phyloP scores from a whole-genome alignment of 2,888 invertebrate species.

The Lepidochrysops patricia region DNA sequence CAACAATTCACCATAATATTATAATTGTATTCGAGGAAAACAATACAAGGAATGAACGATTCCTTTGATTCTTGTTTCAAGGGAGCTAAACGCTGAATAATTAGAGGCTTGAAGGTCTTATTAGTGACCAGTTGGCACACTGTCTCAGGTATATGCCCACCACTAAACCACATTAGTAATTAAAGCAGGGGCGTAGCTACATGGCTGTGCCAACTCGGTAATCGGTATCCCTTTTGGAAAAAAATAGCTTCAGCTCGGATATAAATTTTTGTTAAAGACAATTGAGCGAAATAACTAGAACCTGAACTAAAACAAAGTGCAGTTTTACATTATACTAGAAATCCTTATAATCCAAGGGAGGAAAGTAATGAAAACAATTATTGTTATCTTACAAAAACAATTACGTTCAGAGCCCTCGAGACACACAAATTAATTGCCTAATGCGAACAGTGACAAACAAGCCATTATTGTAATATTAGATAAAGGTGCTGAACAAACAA shows the following conservation, averaged over 20 bases:
- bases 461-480: neutral
- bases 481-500: conserved; percentile 4
- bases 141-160: neutral
- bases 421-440: neutral
- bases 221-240: neutral
- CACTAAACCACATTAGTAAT: conserved; percentile 1
- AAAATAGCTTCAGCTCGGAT: no score
- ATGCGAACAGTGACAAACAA: neutral
- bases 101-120: neutral
- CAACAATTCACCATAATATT: no score
- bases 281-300: no score
- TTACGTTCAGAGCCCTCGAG: neutral
- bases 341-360: neutral
- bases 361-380: neutral
- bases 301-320: no score
- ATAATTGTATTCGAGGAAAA: no score
- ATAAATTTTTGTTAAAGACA: no score
- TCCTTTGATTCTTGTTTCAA: neutral
- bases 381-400: neutral
- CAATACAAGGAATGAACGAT: no score
- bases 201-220: neutral
- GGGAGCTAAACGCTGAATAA: neutral
- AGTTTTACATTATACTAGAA: no score
- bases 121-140: neutral
- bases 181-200: neutral